Base-by-base conservation (phyloP, 1,140 invertebrate species). In the Caenorhabditis inopinata region DNA sequence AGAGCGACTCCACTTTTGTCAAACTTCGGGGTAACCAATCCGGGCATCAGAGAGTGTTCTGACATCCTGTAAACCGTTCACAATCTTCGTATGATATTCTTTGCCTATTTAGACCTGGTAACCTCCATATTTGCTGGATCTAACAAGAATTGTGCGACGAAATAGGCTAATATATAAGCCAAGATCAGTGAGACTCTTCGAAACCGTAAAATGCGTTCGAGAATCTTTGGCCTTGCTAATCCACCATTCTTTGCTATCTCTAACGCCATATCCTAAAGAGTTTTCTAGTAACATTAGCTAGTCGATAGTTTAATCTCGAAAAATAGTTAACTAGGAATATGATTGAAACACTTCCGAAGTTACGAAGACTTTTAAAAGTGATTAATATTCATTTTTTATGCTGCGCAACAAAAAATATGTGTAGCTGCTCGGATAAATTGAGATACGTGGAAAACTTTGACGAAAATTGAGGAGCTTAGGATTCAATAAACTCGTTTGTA, bases 21-120 rank as follows among this genome's bases (percentile, higher is more conserved):
- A 46, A 79, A 79, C 23, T 62, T 58, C 23, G 62, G 51, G 7
- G 45, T 74, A 5, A 79, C 78, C n/a, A 74, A 32, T 23, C 78
- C 78, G 3, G 78, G 78, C 78, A 79, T 79, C 29, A 79, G 35
- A 27, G 62, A 35, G 18, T 74, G 78, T 48, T 79, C 78, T 5
- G 51, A 68, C 38, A 79, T 79, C 27, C 78, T 79, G n/a, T n/a
- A n/a, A n/a, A n/a, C n/a, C n/a, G n/a, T n/a, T n/a, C n/a, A n/a
- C n/a, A n/a, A n/a, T n/a, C n/a, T n/a, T n/a, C n/a, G n/a, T n/a
- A n/a, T n/a, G n/a, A n/a, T n/a, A n/a, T n/a, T n/a, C n/a, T n/a
- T n/a, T n/a, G n/a, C n/a, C n/a, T n/a, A n/a, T n/a, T n/a, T n/a
- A n/a, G 18, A 47, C 46, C 73, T 75, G 23, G 42, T 48, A 14